Percentiles rank a stretch among this genome's conserved stretches.
Conservation (phyloP, 2,113 vertebrate species). For the Microcebus lehilahytsara region DNA sequence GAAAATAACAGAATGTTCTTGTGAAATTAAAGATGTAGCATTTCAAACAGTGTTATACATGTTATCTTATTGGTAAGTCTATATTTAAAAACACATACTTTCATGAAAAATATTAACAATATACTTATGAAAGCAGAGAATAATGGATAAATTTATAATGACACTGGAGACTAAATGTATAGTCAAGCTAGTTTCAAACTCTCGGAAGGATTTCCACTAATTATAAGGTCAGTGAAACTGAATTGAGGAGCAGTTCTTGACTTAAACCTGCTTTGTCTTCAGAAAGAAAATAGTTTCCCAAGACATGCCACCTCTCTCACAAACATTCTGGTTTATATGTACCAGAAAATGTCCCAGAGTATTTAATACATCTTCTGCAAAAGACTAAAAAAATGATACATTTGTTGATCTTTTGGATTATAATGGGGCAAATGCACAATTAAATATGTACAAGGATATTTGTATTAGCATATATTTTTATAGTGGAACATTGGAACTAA, state of each 20-base stretch:
- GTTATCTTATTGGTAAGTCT: background rate
- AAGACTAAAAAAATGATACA: background rate
- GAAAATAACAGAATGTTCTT: background rate
- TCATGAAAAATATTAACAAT: background rate
- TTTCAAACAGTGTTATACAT: background rate
- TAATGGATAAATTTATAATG: background rate
- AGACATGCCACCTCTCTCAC: no score
- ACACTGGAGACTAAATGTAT: background rate
- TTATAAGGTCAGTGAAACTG: background rate
- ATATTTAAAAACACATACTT: background rate
- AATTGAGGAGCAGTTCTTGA: background rate
- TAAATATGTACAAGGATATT: background rate
- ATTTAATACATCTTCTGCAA: background rate
- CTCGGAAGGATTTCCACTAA: background rate
- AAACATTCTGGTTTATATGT: background rate
- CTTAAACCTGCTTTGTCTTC: background rate
- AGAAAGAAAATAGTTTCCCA: background rate
- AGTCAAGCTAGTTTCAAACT: background rate
- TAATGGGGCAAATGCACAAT: background rate
- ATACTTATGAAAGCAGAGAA: background rate
- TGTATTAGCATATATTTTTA: background rate
- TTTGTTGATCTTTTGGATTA: background rate
- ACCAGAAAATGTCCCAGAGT: background rate
- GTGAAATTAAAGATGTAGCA: background rate
- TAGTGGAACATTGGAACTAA: background rate